Conservation (phyloP, 2,113 vertebrate species). For the Peromyscus maniculatus region DNA sequence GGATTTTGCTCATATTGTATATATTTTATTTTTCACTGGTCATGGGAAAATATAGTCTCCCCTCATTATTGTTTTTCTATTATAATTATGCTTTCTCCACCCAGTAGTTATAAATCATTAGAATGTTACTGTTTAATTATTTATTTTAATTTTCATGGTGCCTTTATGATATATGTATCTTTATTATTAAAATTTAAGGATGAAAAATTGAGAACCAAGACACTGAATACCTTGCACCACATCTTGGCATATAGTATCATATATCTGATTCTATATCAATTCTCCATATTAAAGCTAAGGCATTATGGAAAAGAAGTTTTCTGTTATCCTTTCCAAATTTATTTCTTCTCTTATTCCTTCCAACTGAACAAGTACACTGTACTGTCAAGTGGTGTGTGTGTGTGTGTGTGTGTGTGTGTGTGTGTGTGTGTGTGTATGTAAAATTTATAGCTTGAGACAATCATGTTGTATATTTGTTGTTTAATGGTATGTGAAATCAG, state of each 20-base stretch:
- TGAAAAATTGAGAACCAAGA: background rate
- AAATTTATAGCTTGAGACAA: constrained; percentile 53
- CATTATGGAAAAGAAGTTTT: background rate
- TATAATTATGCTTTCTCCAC: background rate
- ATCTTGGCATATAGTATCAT: fast-evolving
- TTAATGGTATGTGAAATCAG: constrained; percentile 66
- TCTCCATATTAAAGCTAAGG: background rate
- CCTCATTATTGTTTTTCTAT: background rate
- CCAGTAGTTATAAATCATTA: background rate
- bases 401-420: background rate
- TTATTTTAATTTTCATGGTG: background rate
- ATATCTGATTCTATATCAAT: background rate
- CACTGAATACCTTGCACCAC: background rate
- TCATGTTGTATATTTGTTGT: constrained; percentile 44
- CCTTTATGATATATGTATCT: background rate
- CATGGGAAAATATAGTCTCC: background rate
- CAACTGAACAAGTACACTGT: background rate
- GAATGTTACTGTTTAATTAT: background rate
- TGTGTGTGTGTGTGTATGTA: background rate
- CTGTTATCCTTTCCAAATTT: background rate
- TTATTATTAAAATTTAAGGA: background rate
- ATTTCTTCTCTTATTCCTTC: background rate
- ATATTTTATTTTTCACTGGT: background rate
- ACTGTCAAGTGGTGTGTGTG: background rate
- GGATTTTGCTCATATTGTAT: background rate